Base-by-base conservation (phyloP, 2,113 vertebrate genomes). In the Numenius arquata region DNA sequence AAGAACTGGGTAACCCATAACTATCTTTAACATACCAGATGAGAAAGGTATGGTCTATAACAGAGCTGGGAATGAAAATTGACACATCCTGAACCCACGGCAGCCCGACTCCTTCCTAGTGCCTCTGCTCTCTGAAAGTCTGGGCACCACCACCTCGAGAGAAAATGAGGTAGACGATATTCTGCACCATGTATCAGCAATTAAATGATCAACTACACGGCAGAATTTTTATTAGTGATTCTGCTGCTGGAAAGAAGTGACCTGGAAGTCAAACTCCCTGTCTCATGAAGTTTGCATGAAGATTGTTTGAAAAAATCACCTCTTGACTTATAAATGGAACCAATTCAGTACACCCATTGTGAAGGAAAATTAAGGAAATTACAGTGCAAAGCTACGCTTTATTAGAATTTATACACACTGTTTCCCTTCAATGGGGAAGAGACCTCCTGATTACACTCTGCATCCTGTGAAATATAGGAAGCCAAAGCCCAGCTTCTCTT, bases 301-400 rank as follows among this genome's bases (percentile, higher is more conserved):
- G 43, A 89, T 8, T 52, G 71, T 43, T 85, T 61, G 25, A 92
- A 90, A 93, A 93, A 91, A 90, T 81, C 65, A 87, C 65, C 68
- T 85, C 84, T 72, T 81, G 76, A 72, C 36, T 85, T 89, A 75
- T 11, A 95, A 92, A 95, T 59, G 14, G 67, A 95, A 75, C 17
- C 66, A 75, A 82, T 34, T 94, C 56, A 50, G 21, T 70, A 75
- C 30, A 85, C 58, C 7, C 36, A 76, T 2, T 82, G 32, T 76
- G 73, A 91, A 36, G 34, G 22, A 89, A 90, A 91, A 76, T 32
- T 29, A 53, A 89, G 53, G 41, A 79, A 88, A 82, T 47, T 58
- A 82, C 25, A 80, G 11, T 18, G 38, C 26, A 87, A 75, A 82
- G n/a, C 22, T 61, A 96, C 20, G 30, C 15, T 79, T 25, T 7